Conservation (phyloP, 2,113 vertebrate species). For the Platysteira castanea region DNA sequence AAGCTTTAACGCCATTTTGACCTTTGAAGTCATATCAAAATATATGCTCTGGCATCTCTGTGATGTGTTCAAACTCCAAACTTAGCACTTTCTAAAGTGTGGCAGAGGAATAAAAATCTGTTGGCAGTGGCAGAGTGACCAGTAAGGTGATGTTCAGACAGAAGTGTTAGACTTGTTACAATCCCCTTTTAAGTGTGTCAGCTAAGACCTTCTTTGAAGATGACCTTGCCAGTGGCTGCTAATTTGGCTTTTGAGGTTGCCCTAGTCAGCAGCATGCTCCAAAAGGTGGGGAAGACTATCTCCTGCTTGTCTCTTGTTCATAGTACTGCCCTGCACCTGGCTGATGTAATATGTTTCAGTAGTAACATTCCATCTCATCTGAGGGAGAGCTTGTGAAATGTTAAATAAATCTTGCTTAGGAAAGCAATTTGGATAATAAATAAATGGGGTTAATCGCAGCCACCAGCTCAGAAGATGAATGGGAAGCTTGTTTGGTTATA, state of each 20-base stretch:
- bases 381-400: background rate
- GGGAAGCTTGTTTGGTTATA: background rate
- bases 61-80: background rate
- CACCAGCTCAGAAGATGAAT: background rate
- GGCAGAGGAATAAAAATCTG: background rate
- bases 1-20: background rate
- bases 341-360: rapidly evolving
- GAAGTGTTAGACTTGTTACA: background rate
- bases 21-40: background rate
- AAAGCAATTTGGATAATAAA: background rate
- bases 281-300: background rate
- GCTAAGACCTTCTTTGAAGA: background rate
- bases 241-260: background rate
- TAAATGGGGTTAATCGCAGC: background rate
- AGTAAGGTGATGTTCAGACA: background rate
- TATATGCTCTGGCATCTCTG: background rate
- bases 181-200: background rate
- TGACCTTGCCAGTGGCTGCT: background rate
- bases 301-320: background rate
- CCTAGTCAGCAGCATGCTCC: background rate
- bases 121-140: background rate
- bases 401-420: background rate
- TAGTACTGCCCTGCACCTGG: background rate
- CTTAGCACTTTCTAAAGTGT: background rate
- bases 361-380: background rate